phyloP scores from a whole-genome alignment of 2,888 invertebrate genomes.

The Pemphredon lugubris region DNA sequence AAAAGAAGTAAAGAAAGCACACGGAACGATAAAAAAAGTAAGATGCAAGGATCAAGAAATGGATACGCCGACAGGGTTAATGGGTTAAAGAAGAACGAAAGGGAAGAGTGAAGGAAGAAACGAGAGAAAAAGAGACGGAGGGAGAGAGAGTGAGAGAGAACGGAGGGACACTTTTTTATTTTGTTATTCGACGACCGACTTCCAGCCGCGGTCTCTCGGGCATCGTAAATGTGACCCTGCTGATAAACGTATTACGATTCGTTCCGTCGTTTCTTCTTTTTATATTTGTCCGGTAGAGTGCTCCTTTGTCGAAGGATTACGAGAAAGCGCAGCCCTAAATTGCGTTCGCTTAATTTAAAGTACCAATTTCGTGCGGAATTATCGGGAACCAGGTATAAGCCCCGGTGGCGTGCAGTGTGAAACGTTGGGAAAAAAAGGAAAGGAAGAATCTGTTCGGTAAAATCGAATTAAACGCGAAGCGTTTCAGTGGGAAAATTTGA shows the following conservation, averaged over 20 bases:
- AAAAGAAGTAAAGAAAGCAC: too few species aligned
- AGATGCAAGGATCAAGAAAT: background rate
- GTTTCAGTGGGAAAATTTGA: too few species aligned
- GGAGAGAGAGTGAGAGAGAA: background rate
- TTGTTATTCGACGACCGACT: constrained; percentile 29
- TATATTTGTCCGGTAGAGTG: constrained; percentile 7
- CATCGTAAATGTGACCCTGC: constrained; percentile 40
- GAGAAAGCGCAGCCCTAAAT: constrained; percentile 20
- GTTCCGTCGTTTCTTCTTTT: constrained; percentile 16
- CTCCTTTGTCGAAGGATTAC: constrained; percentile 22
- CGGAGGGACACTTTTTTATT: background rate
- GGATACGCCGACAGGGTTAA: too few species aligned
- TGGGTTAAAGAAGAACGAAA: background rate
- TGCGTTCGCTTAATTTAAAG: constrained; percentile 11
- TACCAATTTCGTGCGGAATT: constrained; percentile 9
- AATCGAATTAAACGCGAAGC: background rate
- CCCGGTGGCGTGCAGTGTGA: background rate
- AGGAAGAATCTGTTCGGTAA: background rate
- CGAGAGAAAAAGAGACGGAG: background rate
- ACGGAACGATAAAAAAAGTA: too few species aligned
- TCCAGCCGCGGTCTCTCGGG: constrained; percentile 32
- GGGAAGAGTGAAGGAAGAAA: background rate
- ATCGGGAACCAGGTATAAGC: background rate
- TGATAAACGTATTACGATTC: constrained; percentile 47
- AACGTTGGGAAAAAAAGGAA: too few species aligned